phyloP scores from a whole-genome alignment of 2,888 invertebrate species.

The Stenoptilia bipunctidactyla region DNA sequence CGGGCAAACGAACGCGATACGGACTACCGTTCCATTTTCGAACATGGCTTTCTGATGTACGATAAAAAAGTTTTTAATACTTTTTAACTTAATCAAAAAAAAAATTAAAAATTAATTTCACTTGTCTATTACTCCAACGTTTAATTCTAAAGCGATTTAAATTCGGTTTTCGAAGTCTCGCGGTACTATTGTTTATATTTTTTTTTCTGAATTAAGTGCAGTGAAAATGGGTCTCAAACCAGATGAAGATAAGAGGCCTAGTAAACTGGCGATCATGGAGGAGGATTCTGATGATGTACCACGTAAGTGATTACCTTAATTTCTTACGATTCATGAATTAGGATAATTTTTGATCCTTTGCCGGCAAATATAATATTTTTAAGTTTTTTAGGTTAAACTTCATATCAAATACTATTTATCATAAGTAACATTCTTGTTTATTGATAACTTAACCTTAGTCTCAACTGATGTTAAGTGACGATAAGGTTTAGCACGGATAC shows the following conservation, averaged over 20 bases:
- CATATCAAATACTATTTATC: no score
- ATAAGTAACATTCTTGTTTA: no score
- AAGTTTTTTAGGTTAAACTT: no score
- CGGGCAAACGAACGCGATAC: constrained; percentile 9
- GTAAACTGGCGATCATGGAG: constrained; percentile 66
- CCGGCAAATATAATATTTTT: no score
- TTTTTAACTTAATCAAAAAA: constrained; percentile 27
- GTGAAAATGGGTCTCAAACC: constrained; percentile 63
- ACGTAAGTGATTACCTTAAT: constrained; percentile 43
- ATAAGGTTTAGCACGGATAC: no score
- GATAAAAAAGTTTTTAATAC: constrained; percentile 19
- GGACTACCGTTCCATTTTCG: constrained; percentile 14
- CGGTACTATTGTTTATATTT: constrained; percentile 22
- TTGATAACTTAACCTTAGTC: no score
- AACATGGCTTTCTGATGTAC: no score
- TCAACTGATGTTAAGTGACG: no score
- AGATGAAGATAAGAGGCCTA: constrained; percentile 59
- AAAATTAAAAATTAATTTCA: constrained; percentile 33
- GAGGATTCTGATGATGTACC: constrained; percentile 47
- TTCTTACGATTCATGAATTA: no score
- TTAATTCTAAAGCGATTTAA: not conserved
- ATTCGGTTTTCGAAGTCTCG: constrained; percentile 8
- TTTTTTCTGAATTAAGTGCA: constrained; percentile 15
- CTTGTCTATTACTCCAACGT: no score
- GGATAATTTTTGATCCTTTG: no score